Conservation (phyloP, 2,888 invertebrate genomes). For the Leptopterna dolabrata region DNA sequence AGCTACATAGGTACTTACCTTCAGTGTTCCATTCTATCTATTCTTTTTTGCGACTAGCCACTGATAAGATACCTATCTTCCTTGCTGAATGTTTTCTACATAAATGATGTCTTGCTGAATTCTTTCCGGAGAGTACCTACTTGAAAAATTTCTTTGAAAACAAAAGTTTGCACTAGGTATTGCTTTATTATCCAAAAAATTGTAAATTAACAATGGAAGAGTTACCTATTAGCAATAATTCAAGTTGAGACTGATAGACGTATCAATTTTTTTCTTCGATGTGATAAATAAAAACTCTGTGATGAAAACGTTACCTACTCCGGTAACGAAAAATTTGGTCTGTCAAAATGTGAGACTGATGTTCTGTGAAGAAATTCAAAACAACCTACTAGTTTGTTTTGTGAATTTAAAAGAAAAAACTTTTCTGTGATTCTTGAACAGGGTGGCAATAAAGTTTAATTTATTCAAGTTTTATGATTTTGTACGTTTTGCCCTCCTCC, state of each 20-base stretch:
- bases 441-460: conserved; percentile 1
- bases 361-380: not conserved
- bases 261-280: conserved; percentile 10
- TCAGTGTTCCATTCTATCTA: not conserved
- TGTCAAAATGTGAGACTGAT: not conserved
- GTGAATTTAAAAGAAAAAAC: not conserved
- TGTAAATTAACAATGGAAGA: conserved; percentile 11
- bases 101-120: conserved; percentile 11
- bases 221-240: not conserved
- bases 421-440: conserved; percentile 19
- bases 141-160: conserved; percentile 3
- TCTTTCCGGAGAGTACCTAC: conserved; percentile 7
- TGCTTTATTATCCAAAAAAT: not conserved
- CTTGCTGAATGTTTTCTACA: conserved; percentile 11
- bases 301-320: not conserved
- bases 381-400: too few species aligned
- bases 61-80: conserved; percentile 11
- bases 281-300: conserved; percentile 16
- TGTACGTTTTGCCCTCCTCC: conserved; percentile 8
- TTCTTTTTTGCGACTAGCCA: conserved; percentile 11
- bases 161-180: conserved; percentile 5
- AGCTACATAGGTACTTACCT: too few species aligned
- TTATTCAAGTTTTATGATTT: not conserved
- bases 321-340: not conserved
- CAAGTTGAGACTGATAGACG: conserved; percentile 22